Conservation (phyloP, 2,113 vertebrate species). For the Rhegmatorhina hoffmannsi region DNA sequence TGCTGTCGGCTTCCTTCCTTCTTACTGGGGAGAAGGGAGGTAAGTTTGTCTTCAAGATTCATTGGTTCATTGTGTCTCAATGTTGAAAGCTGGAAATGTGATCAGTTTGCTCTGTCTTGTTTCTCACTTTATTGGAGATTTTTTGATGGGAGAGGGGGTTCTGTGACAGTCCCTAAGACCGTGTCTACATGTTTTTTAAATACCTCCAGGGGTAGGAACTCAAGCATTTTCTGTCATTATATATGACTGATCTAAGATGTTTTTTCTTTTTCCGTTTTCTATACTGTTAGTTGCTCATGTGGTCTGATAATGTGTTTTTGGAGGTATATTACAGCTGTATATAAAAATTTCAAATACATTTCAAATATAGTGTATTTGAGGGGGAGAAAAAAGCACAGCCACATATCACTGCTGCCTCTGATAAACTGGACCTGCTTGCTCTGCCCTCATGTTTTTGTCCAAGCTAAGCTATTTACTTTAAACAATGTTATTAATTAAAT, state of each 20-base stretch:
- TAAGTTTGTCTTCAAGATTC: conserved; percentile 37
- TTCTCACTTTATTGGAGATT: not conserved
- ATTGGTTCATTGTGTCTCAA: accelerated
- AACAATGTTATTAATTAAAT: not conserved
- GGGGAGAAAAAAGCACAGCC: not conserved
- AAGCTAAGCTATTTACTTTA: not conserved
- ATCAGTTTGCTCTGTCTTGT: not conserved
- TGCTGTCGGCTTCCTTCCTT: conserved; percentile 92
- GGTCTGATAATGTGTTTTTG: not conserved
- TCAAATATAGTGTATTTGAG: not conserved
- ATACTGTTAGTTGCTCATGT: not conserved
- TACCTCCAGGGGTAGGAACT: not conserved
- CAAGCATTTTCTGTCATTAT: not conserved
- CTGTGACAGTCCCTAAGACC: not conserved
- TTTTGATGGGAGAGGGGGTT: accelerated
- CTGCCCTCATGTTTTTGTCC: not conserved
- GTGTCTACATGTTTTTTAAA: accelerated
- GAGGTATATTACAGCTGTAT: not conserved
- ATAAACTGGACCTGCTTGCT: not conserved
- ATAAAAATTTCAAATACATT: not conserved
- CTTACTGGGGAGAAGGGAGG: conserved; percentile 90
- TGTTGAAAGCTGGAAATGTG: not conserved
- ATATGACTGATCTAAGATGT: not conserved
- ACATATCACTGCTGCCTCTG: not conserved
- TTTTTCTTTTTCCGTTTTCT: not conserved